Evolutionary conservation across 2,888 invertebrate species (phyloP).

Genomic region (Bhutanitis thaidina): DNA sequence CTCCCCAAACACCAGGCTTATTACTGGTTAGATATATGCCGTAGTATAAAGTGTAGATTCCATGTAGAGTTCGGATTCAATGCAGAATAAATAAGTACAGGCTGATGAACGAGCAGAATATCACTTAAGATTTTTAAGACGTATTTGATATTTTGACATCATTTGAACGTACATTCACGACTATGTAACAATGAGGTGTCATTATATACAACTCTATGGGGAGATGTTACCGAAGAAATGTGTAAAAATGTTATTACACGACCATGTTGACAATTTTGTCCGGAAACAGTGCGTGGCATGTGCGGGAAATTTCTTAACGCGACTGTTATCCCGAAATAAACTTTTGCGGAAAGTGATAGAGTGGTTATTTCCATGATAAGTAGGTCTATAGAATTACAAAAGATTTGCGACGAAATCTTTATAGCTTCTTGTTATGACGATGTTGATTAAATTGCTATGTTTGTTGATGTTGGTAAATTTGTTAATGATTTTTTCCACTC

Average conservation of each 20-base stretch:
- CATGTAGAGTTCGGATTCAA: too few species aligned
- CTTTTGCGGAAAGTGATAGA: conserved; percentile 20
- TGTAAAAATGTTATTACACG: conserved; percentile 32
- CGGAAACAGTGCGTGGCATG: conserved; percentile 60
- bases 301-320: conserved; percentile 36
- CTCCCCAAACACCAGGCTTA: too few species aligned
- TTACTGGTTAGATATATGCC: too few species aligned
- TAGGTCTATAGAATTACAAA: conserved; percentile 22
- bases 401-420: conserved; percentile 36
- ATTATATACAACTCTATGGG: conserved; percentile 3
- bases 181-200: conserved; percentile 9
- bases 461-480: too few species aligned
- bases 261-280: conserved; percentile 58
- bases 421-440: conserved; percentile 39
- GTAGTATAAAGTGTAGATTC: too few species aligned
- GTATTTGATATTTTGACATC: conserved; percentile 13
- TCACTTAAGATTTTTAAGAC: not conserved
- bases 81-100: too few species aligned
- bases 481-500: too few species aligned
- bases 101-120: too few species aligned
- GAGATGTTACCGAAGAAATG: conserved; percentile 21
- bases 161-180: conserved; percentile 1
- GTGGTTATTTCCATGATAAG: conserved; percentile 23
- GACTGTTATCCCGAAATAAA: conserved; percentile 25
- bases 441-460: not conserved